Conservation (phyloP, 2,797 vertebrate species). For the Cyclura pinguis region DNA sequence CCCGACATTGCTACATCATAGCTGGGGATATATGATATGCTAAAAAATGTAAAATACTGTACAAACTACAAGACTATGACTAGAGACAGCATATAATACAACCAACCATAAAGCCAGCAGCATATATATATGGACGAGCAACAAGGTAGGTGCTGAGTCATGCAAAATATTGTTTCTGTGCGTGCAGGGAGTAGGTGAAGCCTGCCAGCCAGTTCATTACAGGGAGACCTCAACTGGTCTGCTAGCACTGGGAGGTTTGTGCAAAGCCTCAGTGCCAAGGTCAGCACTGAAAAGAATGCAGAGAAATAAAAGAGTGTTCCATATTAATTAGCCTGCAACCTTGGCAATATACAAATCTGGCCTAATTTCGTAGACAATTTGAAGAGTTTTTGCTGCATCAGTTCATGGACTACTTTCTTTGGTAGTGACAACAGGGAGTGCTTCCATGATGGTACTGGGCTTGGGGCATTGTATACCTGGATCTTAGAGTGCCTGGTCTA, state of each 20-base stretch:
- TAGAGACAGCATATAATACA: neutral
- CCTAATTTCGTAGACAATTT: slow-evolving; percentile 4
- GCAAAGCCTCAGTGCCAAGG: neutral
- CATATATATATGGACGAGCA: neutral
- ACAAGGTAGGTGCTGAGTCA: neutral
- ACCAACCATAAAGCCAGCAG: neutral
- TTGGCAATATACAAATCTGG: neutral
- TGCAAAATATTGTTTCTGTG: neutral
- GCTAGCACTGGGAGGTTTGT: neutral
- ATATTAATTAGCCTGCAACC: neutral
- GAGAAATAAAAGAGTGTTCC: neutral
- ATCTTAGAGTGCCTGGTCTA: neutral
- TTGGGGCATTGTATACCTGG: neutral
- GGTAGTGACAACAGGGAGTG: neutral
- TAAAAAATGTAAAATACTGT: too few species aligned
- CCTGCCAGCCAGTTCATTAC: neutral
- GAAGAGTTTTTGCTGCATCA: neutral
- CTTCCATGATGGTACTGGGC: too few species aligned
- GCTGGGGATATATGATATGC: too few species aligned
- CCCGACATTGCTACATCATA: too few species aligned
- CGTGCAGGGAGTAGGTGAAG: neutral
- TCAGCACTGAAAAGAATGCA: neutral
- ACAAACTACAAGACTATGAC: too few species aligned
- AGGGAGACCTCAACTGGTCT: neutral
- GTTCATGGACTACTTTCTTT: neutral